Evolutionary conservation across 1,140 invertebrate genomes (phyloP), one percentile per base, ranked within the genome.

Genomic region (Dendrolimus punctatus): DNA sequence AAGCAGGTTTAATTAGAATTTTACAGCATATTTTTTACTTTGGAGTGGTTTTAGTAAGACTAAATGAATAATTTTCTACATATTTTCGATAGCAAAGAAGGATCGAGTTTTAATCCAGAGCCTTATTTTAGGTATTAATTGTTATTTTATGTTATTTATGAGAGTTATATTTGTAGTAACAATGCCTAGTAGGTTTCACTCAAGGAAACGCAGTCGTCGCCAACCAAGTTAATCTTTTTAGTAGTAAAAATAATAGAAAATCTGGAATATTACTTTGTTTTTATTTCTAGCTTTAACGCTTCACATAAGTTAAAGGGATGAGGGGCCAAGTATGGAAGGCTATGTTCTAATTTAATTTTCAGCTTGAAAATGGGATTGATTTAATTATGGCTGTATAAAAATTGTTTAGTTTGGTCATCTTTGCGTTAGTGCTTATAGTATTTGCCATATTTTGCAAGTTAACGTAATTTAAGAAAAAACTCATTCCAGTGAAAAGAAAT

Each of bases 1-100:
- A 80, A 76, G 72, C 77, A 76, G 73, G 76, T 80, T 80, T 82
- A 71, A 77, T 80, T 79, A 79, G 64, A 80, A 59, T 71, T 76
- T 74, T 81, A 82, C 73, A 76, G 57, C 64, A 75, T 68, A 67
- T 55, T 73, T 75, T 76, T 82, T 66, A 55, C 78, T 81, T 80
- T 80, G 73, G 72, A 84, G 67, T 73, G 68, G 63, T 80, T 74
- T 76, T 65, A 73, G 68, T 71, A 79, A 57, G 74, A 23, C 23
- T 76, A 76, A 73, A 71, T 68, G 62, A 70, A 76, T 78, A 68
- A 78, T 78, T 80, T 85, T 80, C 70, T 73, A 80, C 76, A 75
- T 73, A 65, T 71, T 76, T 73, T 61, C 66, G 51, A 70, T 68
- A 73, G 48, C 46, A 58, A 68, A 68, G 63, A 73, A 38, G 38